Conservation (phyloP, 2,888 invertebrate species). For the Glyphotaelius pellucidus region DNA sequence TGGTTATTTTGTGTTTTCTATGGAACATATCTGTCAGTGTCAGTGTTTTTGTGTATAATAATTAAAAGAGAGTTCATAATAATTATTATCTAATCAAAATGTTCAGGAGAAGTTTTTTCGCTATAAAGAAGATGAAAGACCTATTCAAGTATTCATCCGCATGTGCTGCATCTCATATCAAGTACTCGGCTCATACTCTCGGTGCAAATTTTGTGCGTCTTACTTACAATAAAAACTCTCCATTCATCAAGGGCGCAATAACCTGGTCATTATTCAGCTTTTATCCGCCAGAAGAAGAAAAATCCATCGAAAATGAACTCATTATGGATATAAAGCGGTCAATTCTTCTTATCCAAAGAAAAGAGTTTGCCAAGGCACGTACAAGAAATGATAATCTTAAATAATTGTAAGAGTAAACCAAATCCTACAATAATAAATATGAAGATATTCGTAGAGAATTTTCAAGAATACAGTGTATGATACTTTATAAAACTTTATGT, state of each 20-base stretch:
- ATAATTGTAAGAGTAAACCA: neutral
- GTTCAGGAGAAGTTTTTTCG: slow-evolving; percentile 25
- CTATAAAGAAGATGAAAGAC: slow-evolving; percentile 23
- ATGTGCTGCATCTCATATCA: neutral
- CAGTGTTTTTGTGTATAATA: neutral
- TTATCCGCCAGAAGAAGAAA: slow-evolving; percentile 70
- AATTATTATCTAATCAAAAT: slow-evolving; percentile 19
- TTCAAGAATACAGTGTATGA: neutral
- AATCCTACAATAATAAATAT: neutral
- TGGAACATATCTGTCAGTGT: slow-evolving; percentile 4
- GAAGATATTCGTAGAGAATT: neutral
- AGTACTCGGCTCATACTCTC: neutral
- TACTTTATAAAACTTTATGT: neutral
- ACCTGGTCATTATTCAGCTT: slow-evolving; percentile 51
- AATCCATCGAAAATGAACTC: slow-evolving; percentile 83
- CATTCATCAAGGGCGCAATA: slow-evolving; percentile 7
- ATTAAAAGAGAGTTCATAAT: neutral
- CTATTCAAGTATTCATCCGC: slow-evolving; percentile 35
- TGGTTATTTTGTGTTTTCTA: neutral
- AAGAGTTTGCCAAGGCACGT: slow-evolving; percentile 76
- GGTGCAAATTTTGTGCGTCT: neutral
- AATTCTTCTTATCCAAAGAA: slow-evolving; percentile 83
- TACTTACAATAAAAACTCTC: neutral
- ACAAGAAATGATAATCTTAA: neutral
- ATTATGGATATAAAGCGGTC: slow-evolving; percentile 88